Evolutionary conservation across 2,113 vertebrate species (phyloP).

Genomic region (Oreamnos americanus): DNA sequence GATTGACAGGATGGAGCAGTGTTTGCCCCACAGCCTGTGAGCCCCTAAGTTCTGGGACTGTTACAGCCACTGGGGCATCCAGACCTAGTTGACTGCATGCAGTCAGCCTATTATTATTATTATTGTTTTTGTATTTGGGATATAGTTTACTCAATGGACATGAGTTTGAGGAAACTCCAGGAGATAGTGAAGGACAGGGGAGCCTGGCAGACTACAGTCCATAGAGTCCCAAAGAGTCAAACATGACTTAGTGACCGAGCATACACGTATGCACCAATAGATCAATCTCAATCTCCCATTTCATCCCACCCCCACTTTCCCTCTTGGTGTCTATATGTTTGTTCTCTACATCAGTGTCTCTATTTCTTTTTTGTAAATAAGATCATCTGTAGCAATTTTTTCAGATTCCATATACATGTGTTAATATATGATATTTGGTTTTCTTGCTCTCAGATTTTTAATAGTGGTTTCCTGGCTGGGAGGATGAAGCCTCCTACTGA

Average conservation of each 20-base stretch:
- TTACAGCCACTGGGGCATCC: no score
- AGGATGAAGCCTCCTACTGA: background rate
- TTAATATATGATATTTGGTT: background rate
- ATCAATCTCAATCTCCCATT: background rate
- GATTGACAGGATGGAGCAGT: accelerated
- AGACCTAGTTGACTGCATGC: accelerated
- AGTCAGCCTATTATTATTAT: background rate
- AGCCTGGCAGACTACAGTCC: background rate
- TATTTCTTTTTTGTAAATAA: background rate
- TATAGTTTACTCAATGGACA: background rate
- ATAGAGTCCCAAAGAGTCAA: background rate
- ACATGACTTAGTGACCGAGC: background rate
- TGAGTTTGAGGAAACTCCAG: background rate
- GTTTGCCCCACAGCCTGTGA: accelerated
- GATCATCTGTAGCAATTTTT: background rate
- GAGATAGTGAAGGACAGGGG: background rate
- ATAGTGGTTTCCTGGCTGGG: background rate
- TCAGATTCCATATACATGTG: background rate
- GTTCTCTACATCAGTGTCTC: background rate
- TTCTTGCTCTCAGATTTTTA: background rate
- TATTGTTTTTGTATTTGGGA: background rate
- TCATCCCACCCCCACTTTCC: background rate
- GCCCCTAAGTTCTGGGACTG: accelerated
- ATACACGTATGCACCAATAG: background rate
- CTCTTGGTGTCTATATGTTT: background rate